Evolutionary conservation across 2,797 vertebrate species (phyloP), one percentile per base, ranked within the genome.

Genomic region (Notoglanidium macrostoma): DNA sequence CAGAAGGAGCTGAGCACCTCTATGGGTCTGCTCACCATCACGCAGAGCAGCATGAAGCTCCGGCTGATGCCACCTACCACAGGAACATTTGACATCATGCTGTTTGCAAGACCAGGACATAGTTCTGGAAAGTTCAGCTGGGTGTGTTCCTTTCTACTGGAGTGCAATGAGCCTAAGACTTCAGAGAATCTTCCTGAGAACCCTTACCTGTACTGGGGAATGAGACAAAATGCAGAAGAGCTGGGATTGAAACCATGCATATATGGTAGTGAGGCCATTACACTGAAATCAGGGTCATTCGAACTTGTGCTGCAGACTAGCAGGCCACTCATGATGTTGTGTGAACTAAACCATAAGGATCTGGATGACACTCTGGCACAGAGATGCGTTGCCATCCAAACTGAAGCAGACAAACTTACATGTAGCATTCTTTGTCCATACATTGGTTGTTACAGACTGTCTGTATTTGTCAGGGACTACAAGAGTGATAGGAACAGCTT

Each of bases 141-240:
- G 93, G 89, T 94, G 44, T 95, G 93, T 79, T 94, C 95, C 77
- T 94, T 94, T 83, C 90, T 90, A 72, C 86, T 95, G 49, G 89
- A 94, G 0, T 93, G 91, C 61, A 54, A 86, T 15, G 67, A 89
- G 15, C 82, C 93, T 8, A 85, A 32, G 0, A 46, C 57, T 0
- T 74, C 70, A 23, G 89, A 93, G 35, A 86, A 91, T 74, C 68
- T 93, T 0, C 93, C 94, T 0, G 72, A 93, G 86, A 96, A 93
- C 2, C 92, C 94, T 6, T 94, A 94, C 68, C 35, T 88, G 46
- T 94, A 91, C 86, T 95, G 94, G 92, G 91, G 92, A 5, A 86
- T 95, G 65, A 92, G 93, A 80, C 90, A 88, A 80, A 92, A 88
- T 2, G 44, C 80, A 1, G 87, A 26, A 84, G 85, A 90, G 40